Conservation (phyloP, 2,888 invertebrate genomes). For the Augochlorella aurata region DNA sequence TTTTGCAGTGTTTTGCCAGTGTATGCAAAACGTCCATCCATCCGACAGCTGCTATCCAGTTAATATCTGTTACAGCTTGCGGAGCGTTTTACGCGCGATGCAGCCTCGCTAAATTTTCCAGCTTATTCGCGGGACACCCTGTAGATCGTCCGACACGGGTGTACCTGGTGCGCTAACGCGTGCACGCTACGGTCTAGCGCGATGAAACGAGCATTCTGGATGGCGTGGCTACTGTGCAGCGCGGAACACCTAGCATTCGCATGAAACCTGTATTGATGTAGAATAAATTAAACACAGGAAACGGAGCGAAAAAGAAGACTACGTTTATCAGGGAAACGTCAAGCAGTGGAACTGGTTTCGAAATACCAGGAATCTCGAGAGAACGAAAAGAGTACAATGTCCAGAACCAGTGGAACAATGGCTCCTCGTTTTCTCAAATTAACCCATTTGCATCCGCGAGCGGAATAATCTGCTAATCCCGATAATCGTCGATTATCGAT, state of each 20-base stretch:
- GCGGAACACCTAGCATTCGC: not conserved
- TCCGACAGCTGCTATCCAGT: not conserved
- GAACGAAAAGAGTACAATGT: too few relatives aligned
- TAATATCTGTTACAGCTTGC: not conserved
- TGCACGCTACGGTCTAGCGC: not conserved
- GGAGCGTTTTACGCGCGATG: not conserved
- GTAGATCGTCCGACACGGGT: not conserved
- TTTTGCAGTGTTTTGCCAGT: not conserved
- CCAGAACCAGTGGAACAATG: too few relatives aligned
- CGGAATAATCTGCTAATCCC: too few relatives aligned
- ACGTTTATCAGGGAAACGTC: not conserved
- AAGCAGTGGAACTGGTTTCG: not conserved
- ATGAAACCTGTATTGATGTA: not conserved
- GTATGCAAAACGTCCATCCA: not conserved
- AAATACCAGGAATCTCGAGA: too few relatives aligned
- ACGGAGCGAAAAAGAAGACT: not conserved
- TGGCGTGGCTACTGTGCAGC: not conserved
- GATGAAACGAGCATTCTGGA: not conserved
- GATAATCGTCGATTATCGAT: too few relatives aligned
- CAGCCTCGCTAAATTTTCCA: not conserved
- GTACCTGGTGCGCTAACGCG: slow-evolving; percentile 1
- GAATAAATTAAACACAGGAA: not conserved
- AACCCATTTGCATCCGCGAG: too few relatives aligned
- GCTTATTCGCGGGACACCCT: not conserved
- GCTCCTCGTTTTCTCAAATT: too few relatives aligned